Evolutionary conservation across 2,113 vertebrate species (phyloP).

Genomic region (Anguilla japonica): DNA sequence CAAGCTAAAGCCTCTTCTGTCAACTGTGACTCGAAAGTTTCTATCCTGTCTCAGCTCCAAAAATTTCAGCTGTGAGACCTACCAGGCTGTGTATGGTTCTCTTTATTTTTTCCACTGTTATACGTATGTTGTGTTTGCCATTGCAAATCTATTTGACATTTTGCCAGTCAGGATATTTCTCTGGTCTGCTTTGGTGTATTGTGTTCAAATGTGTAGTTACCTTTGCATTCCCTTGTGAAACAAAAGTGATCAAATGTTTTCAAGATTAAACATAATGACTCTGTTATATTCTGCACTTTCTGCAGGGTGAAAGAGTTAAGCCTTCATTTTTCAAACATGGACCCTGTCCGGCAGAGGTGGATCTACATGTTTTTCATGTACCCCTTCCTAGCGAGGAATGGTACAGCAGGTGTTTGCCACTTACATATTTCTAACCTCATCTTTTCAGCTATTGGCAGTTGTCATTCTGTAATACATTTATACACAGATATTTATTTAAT

Average conservation of each 20-base stretch:
- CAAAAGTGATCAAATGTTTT: neutral
- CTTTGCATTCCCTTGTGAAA: neutral
- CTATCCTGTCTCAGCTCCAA: conserved; percentile 70
- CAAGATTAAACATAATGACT: neutral
- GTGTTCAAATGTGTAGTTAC: neutral
- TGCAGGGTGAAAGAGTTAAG: conserved; percentile 60
- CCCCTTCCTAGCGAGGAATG: conserved; percentile 66
- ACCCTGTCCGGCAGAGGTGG: conserved; percentile 60
- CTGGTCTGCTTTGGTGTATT: neutral
- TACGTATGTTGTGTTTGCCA: neutral
- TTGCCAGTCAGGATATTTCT: neutral
- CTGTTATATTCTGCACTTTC: neutral
- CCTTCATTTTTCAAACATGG: conserved; percentile 61
- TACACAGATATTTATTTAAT: too few species aligned
- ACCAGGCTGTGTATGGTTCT: conserved; percentile 64
- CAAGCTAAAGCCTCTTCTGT: conserved; percentile 64
- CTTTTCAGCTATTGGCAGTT: too few species aligned
- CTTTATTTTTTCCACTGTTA: neutral
- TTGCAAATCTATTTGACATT: neutral
- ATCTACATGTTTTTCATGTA: conserved; percentile 70
- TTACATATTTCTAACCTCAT: neutral
- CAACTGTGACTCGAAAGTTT: conserved; percentile 60
- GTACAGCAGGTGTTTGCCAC: conserved; percentile 52
- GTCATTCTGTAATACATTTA: too few species aligned
- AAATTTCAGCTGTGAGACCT: conserved; percentile 70